These are phyloP conservation scores for Aphelocoma californica DNA, from an alignment of 2,797 vertebrate genomes.

Conservation along the genomic window DNA sequence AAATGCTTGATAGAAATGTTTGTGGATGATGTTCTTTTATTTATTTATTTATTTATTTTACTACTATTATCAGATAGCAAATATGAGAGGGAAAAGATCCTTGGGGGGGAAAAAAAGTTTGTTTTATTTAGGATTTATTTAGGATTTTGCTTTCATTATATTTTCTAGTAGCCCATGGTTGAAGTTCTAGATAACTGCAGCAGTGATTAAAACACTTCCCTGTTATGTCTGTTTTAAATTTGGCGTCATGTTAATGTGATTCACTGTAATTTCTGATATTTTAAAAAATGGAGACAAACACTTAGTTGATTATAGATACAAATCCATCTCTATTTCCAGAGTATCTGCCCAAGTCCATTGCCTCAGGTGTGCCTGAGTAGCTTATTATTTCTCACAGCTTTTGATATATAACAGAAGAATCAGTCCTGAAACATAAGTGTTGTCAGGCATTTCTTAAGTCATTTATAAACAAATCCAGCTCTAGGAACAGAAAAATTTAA, in stretches of 20 bases:
- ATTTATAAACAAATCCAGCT: not conserved
- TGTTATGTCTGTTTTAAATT: not conserved
- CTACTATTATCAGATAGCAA: not conserved
- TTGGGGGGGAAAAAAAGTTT: not conserved
- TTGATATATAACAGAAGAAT: not conserved
- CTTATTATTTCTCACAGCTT: not conserved
- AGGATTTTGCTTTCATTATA: not conserved
- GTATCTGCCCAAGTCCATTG: not conserved
- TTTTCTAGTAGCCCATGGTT: not conserved
- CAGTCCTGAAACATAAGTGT: not conserved
- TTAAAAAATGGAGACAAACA: not conserved
- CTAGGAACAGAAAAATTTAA: not conserved
- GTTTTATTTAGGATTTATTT: not conserved
- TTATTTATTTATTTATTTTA: not conserved
- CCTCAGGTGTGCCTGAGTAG: not conserved
- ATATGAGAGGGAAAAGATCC: not conserved
- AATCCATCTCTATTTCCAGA: not conserved
- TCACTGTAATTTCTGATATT: not conserved
- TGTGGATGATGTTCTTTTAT: not conserved
- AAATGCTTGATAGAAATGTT: slow-evolving; percentile 5
- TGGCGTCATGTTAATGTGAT: not conserved
- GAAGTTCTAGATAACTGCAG: not conserved
- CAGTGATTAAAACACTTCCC: not conserved
- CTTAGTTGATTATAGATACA: not conserved
- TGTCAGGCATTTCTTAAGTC: not conserved